phyloP scores from a whole-genome alignment of 1,140 invertebrate species.

The Anthonomus grandis region DNA sequence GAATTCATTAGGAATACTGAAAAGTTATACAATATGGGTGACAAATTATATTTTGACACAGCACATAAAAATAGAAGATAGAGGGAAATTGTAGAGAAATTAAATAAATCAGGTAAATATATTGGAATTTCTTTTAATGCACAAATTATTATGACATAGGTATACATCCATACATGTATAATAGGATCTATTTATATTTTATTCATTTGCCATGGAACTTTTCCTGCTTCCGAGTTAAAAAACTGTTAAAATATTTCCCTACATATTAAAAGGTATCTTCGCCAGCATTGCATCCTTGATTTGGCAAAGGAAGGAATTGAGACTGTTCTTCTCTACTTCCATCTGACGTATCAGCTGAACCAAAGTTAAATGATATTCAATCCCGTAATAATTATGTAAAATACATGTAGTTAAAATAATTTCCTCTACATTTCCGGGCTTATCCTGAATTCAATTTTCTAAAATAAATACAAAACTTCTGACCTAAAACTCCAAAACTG shows the following conservation, averaged over 20 bases:
- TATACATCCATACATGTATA: too few relatives aligned
- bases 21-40: too few relatives aligned
- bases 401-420: constrained; percentile 23
- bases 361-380: too few relatives aligned
- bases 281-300: constrained; percentile 14
- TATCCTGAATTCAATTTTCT: constrained; percentile 19
- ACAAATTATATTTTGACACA: too few relatives aligned
- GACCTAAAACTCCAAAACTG: constrained; percentile 17
- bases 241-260: constrained; percentile 19
- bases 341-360: constrained; percentile 9
- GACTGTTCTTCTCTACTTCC: constrained; percentile 1
- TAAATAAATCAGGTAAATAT: too few relatives aligned
- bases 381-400: constrained; percentile 19
- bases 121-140: too few relatives aligned
- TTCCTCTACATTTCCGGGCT: constrained; percentile 14
- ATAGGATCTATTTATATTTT: constrained; percentile 11
- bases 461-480: constrained; percentile 22
- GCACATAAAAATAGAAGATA: too few relatives aligned
- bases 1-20: too few relatives aligned
- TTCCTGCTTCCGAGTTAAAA: constrained; percentile 14
- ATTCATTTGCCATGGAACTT: constrained; percentile 21
- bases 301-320: constrained; percentile 14
- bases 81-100: too few relatives aligned
- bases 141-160: too few relatives aligned
- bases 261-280: constrained; percentile 16